A percentile compares a stretch with the other conserved stretches of the same genome.
These are phyloP conservation scores for Ctenosaura bakeri DNA, from an alignment of 2,797 vertebrate species.

Conservation along the genomic window DNA sequence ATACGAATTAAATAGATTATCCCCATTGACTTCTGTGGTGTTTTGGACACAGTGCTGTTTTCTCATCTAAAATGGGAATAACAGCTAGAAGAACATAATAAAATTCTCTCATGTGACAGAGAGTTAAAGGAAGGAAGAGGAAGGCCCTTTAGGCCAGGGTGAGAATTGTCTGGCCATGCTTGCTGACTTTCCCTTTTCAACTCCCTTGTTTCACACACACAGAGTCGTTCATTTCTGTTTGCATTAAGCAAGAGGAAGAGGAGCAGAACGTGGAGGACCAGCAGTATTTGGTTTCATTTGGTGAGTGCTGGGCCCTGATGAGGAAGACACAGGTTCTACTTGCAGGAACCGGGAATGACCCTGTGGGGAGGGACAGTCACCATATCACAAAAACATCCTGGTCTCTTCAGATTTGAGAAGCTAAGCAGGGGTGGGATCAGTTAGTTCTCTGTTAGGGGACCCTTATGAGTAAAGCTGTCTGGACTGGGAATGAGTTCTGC, in stretches of 20 bases:
- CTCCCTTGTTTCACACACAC: background rate
- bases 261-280: background rate
- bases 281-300: background rate
- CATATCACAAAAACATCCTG: no score
- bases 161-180: no score
- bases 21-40: background rate
- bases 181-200: background rate
- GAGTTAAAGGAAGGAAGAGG: background rate
- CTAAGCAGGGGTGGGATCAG: no score
- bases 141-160: no score
- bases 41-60: background rate
- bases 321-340: background rate
- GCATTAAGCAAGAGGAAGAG: constrained; percentile 9
- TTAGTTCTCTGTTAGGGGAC: no score
- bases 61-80: background rate
- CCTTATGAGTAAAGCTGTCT: no score
- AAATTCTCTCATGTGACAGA: background rate
- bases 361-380: no score
- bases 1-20: no score
- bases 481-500: no score
- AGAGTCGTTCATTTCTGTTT: background rate
- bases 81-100: background rate
- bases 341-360: background rate
- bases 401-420: no score
- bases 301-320: background rate